A percentile compares a stretch with the other conserved stretches of the same genome.
phyloP scores from a whole-genome alignment of 2,888 invertebrate species.

The Poecilobothrus nobilitatus region DNA sequence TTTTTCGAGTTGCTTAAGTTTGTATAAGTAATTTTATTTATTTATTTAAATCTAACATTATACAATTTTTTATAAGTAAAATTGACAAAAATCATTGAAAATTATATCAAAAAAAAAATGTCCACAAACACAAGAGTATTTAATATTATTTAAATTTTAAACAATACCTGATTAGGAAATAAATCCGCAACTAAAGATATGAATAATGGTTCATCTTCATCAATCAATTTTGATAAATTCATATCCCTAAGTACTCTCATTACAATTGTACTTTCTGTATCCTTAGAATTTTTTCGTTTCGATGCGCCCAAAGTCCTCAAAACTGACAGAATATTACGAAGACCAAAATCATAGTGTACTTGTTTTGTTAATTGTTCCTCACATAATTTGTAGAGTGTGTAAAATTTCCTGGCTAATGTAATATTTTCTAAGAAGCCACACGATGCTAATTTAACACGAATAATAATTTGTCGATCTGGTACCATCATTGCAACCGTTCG shows the following conservation, averaged over 20 bases:
- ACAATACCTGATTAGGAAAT: conserved; percentile 74
- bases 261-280: conserved; percentile 90
- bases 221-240: conserved; percentile 94
- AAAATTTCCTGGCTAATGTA: conserved; percentile 89
- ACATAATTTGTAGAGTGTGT: conserved; percentile 90
- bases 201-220: conserved; percentile 96
- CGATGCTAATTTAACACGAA: conserved; percentile 88
- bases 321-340: conserved; percentile 91
- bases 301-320: conserved; percentile 85
- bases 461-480: conserved; percentile 94
- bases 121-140: no score
- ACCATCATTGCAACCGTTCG: conserved; percentile 99
- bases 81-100: background rate
- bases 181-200: conserved; percentile 91
- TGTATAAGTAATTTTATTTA: no score
- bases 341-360: conserved; percentile 95
- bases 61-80: no score
- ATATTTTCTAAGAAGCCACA: conserved; percentile 95
- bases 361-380: conserved; percentile 97
- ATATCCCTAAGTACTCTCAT: conserved; percentile 96
- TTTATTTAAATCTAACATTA: no score
- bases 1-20: conserved; percentile 64
- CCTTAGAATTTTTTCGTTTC: conserved; percentile 82
- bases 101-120: background rate
- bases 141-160: no score